A percentile compares a stretch with the other conserved stretches of the same genome.
These are phyloP conservation scores for Drosophila kanekoi DNA, from an alignment of 2,888 invertebrate species.

Conservation along the genomic window DNA sequence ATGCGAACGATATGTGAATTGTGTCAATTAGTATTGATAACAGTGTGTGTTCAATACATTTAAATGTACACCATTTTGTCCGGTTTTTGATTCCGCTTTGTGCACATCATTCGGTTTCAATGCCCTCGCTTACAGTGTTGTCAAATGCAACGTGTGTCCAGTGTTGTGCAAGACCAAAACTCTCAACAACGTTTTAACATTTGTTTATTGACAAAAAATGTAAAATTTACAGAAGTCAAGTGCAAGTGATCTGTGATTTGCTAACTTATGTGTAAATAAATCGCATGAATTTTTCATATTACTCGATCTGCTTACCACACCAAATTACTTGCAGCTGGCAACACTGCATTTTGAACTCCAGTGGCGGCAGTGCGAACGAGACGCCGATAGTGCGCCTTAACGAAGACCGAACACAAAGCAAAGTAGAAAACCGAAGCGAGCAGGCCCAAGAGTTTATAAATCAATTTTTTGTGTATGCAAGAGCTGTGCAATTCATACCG, in stretches of 20 bases:
- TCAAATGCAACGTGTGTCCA: constrained; percentile 19
- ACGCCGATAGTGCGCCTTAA: constrained; percentile 52
- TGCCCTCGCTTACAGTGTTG: constrained; percentile 71
- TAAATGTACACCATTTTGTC: constrained; percentile 78
- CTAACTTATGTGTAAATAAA: neutral
- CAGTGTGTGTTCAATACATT: constrained; percentile 29
- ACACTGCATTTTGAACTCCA: constrained; percentile 37
- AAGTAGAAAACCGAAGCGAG: constrained; percentile 79
- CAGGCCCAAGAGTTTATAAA: constrained; percentile 79
- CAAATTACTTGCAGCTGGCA: constrained; percentile 46
- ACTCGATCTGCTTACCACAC: constrained; percentile 9
- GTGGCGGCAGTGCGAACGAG: constrained; percentile 55
- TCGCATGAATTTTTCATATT: constrained; percentile 6
- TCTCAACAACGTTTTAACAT: constrained; percentile 3
- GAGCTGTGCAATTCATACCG: constrained; percentile 70
- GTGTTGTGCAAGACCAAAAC: constrained; percentile 34
- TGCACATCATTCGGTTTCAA: constrained; percentile 66
- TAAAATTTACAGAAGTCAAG: neutral
- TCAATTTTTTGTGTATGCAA: constrained; percentile 85
- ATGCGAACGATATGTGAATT: constrained; percentile 22
- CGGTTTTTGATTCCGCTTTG: constrained; percentile 71
- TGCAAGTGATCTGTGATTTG: neutral
- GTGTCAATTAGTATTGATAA: constrained; percentile 10
- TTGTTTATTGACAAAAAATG: constrained; percentile 8
- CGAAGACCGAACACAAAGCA: constrained; percentile 80